Evolutionary conservation across 2,113 vertebrate genomes (phyloP), one percentile per base, ranked within the genome.

Genomic region (Eublepharis macularius): DNA sequence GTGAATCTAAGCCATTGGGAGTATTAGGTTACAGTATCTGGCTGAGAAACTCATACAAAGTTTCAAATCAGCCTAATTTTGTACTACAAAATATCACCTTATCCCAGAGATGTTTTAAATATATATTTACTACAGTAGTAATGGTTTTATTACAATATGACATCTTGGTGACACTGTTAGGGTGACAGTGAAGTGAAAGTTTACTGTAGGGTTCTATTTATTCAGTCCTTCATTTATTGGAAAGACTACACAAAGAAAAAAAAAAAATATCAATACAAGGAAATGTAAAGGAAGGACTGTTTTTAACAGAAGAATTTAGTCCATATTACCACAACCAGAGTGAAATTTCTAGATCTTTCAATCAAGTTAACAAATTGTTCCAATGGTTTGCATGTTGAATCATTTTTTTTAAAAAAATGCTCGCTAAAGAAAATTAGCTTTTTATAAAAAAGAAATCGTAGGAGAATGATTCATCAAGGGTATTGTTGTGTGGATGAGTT

Each of bases 391-490:
- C 66, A 26, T 60, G 45, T 49, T 89, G 88, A 88, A 82, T 90
- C 80, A 70, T 51, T 76, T 11, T 0, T 86, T 34, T 54, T 82
- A 87, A 34, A 89, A 72, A 47, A 81, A 79, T 68, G 57, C 49
- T 83, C 86, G 68, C 73, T 81, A 86, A 92, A 90, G 86, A 82
- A 81, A 84, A 43, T 75, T 32, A 26, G 54, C 60, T 65, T 68
- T 82, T 91, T 70, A 82, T n/a, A 68, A 78, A 75, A 76, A 77
- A 89, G 89, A 84, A 88, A 86, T 87, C 82, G 41, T 51, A 1
- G 17, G 32, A 36, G 87, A 85, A 74, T 77, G 73, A n/a, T 73
- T 92, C 87, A 92, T 94, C 92, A 93, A 54, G 85, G 65, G 63
- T n/a, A 87, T 83, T 87, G 85, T 79, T 76, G 83, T 85, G 72